Evolutionary conservation across 2,113 vertebrate species (phyloP).

Genomic region (Erythrolamprus reginae): DNA sequence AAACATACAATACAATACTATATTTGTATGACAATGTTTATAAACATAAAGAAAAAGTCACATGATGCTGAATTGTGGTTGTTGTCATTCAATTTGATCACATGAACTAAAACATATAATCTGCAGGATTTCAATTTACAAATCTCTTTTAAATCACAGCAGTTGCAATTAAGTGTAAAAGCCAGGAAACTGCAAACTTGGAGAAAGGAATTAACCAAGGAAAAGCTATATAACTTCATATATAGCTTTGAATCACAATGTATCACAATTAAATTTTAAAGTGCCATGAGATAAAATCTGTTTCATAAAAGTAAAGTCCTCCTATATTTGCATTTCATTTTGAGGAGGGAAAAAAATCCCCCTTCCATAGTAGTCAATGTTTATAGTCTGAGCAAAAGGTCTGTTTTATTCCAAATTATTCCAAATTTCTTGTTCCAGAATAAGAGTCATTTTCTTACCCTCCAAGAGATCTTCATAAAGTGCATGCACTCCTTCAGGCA

Average conservation of each 20-base stretch:
- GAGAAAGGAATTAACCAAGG: neutral
- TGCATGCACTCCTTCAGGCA: conserved; percentile 96
- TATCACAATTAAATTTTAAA: neutral
- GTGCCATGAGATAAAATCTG: neutral
- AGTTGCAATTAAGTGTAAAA: neutral
- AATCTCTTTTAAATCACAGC: neutral
- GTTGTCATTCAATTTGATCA: neutral
- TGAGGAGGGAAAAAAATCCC: neutral
- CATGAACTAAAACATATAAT: neutral
- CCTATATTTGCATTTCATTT: neutral
- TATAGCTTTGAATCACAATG: neutral
- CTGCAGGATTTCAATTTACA: neutral
- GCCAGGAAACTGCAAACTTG: neutral
- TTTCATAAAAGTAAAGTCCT: neutral
- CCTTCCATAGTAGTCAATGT: neutral
- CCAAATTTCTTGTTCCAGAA: neutral
- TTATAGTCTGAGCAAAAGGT: neutral
- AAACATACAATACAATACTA: too few species aligned
- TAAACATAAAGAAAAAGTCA: neutral
- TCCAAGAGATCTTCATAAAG: conserved; percentile 95
- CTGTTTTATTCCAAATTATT: conserved; percentile 6
- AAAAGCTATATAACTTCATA: neutral
- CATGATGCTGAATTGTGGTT: neutral
- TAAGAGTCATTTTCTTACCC: conserved; percentile 69
- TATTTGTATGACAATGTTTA: too few species aligned